phyloP scores from a whole-genome alignment of 2,888 invertebrate species.

The Pecten maximus region DNA sequence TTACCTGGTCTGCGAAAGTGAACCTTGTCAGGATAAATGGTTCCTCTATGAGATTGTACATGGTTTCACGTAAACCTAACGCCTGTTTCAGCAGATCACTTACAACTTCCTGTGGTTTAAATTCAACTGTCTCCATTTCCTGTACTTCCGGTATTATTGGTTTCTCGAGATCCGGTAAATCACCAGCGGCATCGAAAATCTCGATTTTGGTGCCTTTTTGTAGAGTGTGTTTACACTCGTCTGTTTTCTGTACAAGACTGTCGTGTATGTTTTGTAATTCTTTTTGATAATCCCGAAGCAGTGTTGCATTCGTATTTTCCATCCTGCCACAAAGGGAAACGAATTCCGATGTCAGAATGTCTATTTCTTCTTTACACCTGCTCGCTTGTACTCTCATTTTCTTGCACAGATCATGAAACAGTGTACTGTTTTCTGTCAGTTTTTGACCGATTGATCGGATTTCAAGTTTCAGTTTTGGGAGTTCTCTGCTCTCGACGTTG shows the following conservation, averaged over 20 bases:
- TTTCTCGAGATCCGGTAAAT: neutral
- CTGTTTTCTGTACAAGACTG: neutral
- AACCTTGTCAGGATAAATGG: neutral
- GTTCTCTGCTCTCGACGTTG: neutral
- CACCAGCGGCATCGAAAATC: neutral
- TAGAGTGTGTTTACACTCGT: neutral
- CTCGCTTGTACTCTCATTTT: neutral
- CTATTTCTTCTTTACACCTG: conserved; percentile 5
- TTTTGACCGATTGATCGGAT: neutral
- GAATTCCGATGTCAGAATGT: neutral
- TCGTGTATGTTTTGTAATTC: neutral
- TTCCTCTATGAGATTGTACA: neutral
- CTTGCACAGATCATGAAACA: neutral
- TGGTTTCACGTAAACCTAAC: neutral
- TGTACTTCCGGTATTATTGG: neutral
- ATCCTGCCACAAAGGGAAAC: neutral
- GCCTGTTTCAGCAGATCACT: neutral
- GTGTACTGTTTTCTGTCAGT: neutral
- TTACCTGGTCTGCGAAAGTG: neutral
- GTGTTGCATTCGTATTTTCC: neutral
- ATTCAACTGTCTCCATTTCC: neutral
- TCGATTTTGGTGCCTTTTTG: neutral
- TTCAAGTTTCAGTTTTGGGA: neutral
- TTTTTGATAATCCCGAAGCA: neutral
- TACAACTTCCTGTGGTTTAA: neutral